A percentile compares a stretch with the other conserved stretches of the same genome.
phyloP scores from a whole-genome alignment of 2,797 vertebrate species.

The Potorous gilbertii region DNA sequence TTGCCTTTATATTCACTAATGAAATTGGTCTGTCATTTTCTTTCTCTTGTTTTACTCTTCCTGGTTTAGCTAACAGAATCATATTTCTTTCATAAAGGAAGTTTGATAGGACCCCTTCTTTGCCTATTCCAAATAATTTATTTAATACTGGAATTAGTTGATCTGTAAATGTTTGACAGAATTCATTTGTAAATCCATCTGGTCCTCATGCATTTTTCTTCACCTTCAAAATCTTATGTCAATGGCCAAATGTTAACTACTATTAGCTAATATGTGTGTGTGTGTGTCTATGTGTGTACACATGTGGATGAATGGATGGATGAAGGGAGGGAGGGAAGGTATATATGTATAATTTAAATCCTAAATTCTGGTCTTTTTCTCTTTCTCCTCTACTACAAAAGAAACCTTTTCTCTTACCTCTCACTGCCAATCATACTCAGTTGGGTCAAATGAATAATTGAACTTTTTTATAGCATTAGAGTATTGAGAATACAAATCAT shows the following conservation, averaged over 20 bases:
- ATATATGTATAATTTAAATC: background rate
- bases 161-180: no score
- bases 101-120: no score
- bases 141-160: no score
- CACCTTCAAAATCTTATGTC: no score
- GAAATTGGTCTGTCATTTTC: no score
- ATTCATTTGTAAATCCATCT: no score
- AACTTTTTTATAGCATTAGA: background rate
- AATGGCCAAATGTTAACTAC: background rate
- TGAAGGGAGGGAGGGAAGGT: background rate
- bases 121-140: no score
- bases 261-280: background rate
- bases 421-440: background rate
- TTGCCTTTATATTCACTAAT: no score
- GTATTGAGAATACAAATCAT: background rate
- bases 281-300: background rate
- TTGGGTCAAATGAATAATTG: background rate
- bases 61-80: no score
- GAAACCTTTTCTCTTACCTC: background rate
- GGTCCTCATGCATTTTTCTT: background rate
- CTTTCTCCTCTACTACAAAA: background rate
- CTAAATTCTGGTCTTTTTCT: background rate
- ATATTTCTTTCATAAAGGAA: no score
- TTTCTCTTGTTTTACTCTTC: no score
- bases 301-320: background rate